phyloP scores from a whole-genome alignment of 2,888 invertebrate genomes.

The Ichneumoninae sp. region DNA sequence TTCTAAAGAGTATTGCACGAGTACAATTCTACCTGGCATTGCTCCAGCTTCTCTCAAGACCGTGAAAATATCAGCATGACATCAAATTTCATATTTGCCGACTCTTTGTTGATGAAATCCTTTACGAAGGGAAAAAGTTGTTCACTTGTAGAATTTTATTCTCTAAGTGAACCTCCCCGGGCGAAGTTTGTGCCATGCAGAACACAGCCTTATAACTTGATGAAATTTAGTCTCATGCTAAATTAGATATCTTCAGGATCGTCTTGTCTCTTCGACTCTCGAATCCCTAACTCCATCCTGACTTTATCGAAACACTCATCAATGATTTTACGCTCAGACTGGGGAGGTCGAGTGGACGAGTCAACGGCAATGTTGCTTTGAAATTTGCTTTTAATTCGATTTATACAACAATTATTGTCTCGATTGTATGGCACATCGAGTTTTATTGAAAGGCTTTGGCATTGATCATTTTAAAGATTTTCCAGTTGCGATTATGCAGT shows the following conservation, averaged over 20 bases:
- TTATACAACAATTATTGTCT: constrained; percentile 65
- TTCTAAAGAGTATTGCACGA: not conserved
- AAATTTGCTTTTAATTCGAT: constrained; percentile 70
- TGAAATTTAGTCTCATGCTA: too few species aligned
- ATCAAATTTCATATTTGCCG: too few species aligned
- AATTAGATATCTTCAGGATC: too few species aligned
- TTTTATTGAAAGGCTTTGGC: constrained; percentile 29
- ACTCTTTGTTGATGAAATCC: too few species aligned
- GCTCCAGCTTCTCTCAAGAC: not conserved
- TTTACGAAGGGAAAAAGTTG: too few species aligned
- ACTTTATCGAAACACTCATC: not conserved
- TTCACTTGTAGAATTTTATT: too few species aligned
- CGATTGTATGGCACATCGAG: constrained; percentile 20
- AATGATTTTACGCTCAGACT: not conserved
- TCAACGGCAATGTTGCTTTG: constrained; percentile 38
- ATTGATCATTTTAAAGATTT: constrained; percentile 31
- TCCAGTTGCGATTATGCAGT: constrained; percentile 35
- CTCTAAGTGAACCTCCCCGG: too few species aligned
- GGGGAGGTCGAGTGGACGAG: not conserved
- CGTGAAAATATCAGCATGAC: too few species aligned
- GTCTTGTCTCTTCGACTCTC: too few species aligned
- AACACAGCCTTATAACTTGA: too few species aligned
- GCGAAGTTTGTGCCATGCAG: too few species aligned
- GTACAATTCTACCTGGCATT: not conserved
- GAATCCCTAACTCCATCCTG: not conserved